phyloP scores from a whole-genome alignment of 2,888 invertebrate genomes.

The Alloplasta piceator region DNA sequence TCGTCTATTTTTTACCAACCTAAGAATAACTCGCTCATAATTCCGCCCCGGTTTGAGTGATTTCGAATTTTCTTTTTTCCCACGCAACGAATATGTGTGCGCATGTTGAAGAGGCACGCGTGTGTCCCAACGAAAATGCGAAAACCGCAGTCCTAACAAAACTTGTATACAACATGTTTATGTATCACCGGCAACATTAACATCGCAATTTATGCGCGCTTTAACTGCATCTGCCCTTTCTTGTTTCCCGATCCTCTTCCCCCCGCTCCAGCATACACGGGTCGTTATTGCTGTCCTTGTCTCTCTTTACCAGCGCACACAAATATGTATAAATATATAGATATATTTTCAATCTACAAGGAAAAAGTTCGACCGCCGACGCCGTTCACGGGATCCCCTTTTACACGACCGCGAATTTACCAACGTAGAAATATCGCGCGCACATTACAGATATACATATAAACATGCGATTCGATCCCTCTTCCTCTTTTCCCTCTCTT shows the following conservation, averaged over 20 bases:
- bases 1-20: too few species aligned
- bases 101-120: slow-evolving; percentile 51
- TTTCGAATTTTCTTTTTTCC: neutral
- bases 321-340: too few species aligned
- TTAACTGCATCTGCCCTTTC: slow-evolving; percentile 72
- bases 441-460: neutral
- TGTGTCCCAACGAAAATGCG: slow-evolving; percentile 62
- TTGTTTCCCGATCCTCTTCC: slow-evolving; percentile 46
- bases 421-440: slow-evolving; percentile 62
- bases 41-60: too few species aligned
- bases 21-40: too few species aligned
- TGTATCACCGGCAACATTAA: slow-evolving; percentile 81
- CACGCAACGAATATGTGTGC: neutral
- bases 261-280: slow-evolving; percentile 8
- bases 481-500: slow-evolving; percentile 43
- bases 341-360: neutral
- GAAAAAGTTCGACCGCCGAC: slow-evolving; percentile 54
- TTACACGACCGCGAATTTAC: slow-evolving; percentile 79
- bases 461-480: slow-evolving; percentile 28
- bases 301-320: slow-evolving; percentile 46
- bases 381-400: slow-evolving; percentile 50
- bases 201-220: slow-evolving; percentile 81
- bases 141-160: slow-evolving; percentile 77
- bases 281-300: slow-evolving; percentile 9
- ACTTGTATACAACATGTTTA: slow-evolving; percentile 80